Conservation (phyloP, 1,140 invertebrate genomes). For the Phocides pigmalion region DNA sequence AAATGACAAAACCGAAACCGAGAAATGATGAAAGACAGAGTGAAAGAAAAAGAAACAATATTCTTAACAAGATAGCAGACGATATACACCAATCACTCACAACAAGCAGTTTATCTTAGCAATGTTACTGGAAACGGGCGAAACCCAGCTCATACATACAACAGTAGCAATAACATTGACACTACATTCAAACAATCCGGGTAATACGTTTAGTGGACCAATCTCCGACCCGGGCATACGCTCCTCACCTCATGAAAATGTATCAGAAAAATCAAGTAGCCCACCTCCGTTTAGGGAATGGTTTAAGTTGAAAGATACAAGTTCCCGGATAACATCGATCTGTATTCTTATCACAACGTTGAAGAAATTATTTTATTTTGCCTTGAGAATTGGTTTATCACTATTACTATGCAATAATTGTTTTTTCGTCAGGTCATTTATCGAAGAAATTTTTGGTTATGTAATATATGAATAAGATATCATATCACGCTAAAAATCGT, state of each 20-base stretch:
- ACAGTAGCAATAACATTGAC: slow-evolving; percentile 23
- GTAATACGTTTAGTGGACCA: slow-evolving; percentile 67
- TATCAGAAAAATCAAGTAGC: slow-evolving; percentile 79
- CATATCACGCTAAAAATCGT: not conserved
- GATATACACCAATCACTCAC: not conserved
- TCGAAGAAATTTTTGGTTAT: no score
- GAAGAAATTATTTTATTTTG: no score
- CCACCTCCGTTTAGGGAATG: slow-evolving; percentile 45
- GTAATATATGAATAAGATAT: no score
- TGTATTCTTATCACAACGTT: no score
- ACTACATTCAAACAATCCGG: slow-evolving; percentile 43
- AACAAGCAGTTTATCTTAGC: slow-evolving; percentile 1
- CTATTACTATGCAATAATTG: no score
- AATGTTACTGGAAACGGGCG: not conserved
- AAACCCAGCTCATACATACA: slow-evolving; percentile 20
- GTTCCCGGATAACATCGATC: no score
- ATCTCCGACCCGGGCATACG: slow-evolving; percentile 49
- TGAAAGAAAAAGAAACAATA: not conserved
- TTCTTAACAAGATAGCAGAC: not conserved
- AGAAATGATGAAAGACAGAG: no score
- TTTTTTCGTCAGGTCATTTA: no score
- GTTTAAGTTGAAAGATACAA: slow-evolving; percentile 41
- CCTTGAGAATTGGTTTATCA: no score
- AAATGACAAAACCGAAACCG: no score
- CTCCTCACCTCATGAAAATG: slow-evolving; percentile 78